These are phyloP conservation scores for Dendrophyllia cribrosa DNA, from an alignment of 64 coral and sea anemone genomes.

Conservation along the genomic window DNA sequence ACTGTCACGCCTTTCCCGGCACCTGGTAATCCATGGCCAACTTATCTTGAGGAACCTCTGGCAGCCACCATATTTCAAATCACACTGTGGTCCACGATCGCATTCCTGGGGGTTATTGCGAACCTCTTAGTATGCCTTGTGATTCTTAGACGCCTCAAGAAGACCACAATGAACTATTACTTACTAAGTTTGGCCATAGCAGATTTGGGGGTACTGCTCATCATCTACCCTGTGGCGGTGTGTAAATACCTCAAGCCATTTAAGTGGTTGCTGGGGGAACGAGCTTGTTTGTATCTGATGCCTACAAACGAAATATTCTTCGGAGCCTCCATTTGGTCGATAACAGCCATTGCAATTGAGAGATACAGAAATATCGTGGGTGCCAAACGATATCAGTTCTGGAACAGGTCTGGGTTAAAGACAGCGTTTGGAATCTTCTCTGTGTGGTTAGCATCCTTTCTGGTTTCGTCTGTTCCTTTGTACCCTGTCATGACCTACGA, in stretches of 20 bases:
- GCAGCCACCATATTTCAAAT: constrained; percentile 29
- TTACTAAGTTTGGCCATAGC: constrained; percentile 21
- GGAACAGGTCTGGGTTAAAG: constrained; percentile 3
- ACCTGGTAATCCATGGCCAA: no score
- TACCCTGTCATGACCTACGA: constrained; percentile 38
- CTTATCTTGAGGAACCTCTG: constrained; percentile 25
- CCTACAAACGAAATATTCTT: constrained; percentile 67
- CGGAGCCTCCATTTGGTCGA: constrained; percentile 74
- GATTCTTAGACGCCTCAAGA: constrained; percentile 40
- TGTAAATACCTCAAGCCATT: not conserved
- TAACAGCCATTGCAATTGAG: constrained; percentile 65
- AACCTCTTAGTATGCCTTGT: constrained; percentile 48
- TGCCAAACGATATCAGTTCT: not conserved
- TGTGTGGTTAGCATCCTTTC: constrained; percentile 61
- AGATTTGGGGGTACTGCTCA: no score
- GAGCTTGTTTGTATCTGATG: constrained; percentile 21
- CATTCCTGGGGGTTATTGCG: constrained; percentile 33
- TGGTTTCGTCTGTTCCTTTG: constrained; percentile 42
- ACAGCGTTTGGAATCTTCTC: constrained; percentile 7
- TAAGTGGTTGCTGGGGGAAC: constrained; percentile 5
- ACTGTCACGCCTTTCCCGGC: no score
- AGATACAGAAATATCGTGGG: constrained; percentile 51
- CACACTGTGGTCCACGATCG: constrained; percentile 17
- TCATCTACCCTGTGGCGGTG: not conserved
- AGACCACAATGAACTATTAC: constrained; percentile 46